Conservation (phyloP, 2,113 vertebrate species). For the Lontra canadensis region DNA sequence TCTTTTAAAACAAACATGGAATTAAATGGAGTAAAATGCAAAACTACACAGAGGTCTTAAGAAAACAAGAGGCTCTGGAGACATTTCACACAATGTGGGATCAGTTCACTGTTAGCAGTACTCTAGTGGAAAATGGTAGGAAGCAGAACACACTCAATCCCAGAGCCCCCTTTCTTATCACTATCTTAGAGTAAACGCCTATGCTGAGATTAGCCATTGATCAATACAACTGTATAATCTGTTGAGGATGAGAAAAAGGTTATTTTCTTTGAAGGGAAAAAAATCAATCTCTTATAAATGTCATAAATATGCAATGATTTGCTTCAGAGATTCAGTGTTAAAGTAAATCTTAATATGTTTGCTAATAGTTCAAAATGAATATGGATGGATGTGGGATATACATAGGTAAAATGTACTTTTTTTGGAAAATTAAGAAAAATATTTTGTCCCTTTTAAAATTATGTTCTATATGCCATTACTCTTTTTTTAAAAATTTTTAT, state of each 20-base stretch:
- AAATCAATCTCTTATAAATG: not conserved
- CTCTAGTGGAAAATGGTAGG: not conserved
- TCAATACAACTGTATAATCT: not conserved
- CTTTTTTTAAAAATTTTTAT: not conserved
- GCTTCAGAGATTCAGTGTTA: not conserved
- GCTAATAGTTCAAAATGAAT: not conserved
- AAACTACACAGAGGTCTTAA: not conserved
- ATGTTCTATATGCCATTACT: not conserved
- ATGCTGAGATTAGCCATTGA: not conserved
- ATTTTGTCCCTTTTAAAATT: not conserved
- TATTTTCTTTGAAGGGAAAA: not conserved
- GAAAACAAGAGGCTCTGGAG: not conserved
- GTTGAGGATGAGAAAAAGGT: not conserved
- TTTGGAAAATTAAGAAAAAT: not conserved
- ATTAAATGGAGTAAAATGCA: not conserved
- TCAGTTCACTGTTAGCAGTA: not conserved
- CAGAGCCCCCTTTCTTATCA: no score
- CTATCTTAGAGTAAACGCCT: not conserved
- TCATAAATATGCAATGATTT: not conserved
- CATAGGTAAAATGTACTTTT: not conserved
- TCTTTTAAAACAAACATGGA: not conserved
- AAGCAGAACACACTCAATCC: not conserved
- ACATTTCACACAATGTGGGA: not conserved
- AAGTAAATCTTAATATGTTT: not conserved
- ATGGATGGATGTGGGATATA: not conserved